Base-by-base conservation (phyloP, 2,113 vertebrate species). In the Peromyscus leucopus region DNA sequence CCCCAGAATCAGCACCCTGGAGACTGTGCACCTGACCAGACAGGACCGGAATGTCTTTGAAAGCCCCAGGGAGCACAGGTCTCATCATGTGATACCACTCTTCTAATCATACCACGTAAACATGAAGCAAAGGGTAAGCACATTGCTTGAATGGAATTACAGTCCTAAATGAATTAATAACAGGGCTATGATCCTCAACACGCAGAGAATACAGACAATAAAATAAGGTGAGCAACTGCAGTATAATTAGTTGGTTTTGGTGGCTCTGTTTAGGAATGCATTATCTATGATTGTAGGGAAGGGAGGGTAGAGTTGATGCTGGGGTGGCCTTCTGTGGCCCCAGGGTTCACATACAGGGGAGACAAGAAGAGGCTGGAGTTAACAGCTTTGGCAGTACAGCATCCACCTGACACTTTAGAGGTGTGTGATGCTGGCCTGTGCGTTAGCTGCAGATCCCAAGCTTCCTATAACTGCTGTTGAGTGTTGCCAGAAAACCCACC, bases 121-220 rank as follows among this genome's bases (percentile, higher is more conserved):
- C 96, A 83, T 83, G 55, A 8, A 57, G 22, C 1, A 31, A 69
- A 74, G 95, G 97, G 87, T 85, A 94, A 97, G 90, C 9, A 17
- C 16, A 22, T 39, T 65, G 91, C 93, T 86, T 21, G 12, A 33
- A 42, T 83, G 88, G 90, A 95, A 91, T 89, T 72, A 82, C 63
- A n/a, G 65, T 95, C 96, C 89, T 86, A 97, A 92, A 97, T 97
- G 97, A 97, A 95, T 96, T 96, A 97, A 97, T 96, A 93, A 91
- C 91, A 94, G 84, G 1, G 51, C 91, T 72, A 28, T 4, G 24
- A 90, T 92, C 95, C 87, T 72, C 59, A 74, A 95, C 89, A 96
- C 96, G 93, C 74, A 42, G 80, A 92, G 93, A 84, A 90, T 36
- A 13, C 55, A 87, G 95, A 91, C 59, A 72, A 83, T 61, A 80